Conservation (phyloP, 2,797 vertebrate species). For the Sebastes minor region DNA sequence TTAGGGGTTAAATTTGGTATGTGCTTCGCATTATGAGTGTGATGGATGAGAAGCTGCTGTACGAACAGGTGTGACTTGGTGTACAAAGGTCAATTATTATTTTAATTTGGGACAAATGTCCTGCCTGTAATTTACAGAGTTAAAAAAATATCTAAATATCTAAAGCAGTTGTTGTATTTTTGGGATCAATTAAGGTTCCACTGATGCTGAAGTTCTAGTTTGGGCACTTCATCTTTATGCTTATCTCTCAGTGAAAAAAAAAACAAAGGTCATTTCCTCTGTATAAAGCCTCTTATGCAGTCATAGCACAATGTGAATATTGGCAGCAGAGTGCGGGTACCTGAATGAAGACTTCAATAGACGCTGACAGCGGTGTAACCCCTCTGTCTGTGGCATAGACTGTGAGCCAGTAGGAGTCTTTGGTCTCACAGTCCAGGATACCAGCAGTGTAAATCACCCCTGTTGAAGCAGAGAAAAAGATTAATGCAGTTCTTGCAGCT, state of each 20-base stretch:
- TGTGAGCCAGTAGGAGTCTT: slow-evolving; percentile 93
- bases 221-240: background rate
- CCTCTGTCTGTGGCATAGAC: slow-evolving; percentile 92
- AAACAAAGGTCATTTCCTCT: background rate
- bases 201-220: background rate
- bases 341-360: slow-evolving; percentile 95
- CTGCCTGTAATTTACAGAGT: background rate
- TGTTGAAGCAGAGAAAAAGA: slow-evolving; percentile 68
- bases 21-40: background rate
- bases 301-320: background rate
- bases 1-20: background rate
- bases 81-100: background rate
- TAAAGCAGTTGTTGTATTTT: background rate
- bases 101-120: too few relatives aligned
- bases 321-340: slow-evolving; percentile 46
- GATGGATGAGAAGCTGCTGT: background rate
- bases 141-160: background rate
- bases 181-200: background rate
- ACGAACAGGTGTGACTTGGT: background rate
- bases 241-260: background rate
- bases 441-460: slow-evolving; percentile 95
- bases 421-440: slow-evolving; percentile 92
- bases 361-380: slow-evolving; percentile 88
- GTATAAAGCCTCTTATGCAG: background rate
- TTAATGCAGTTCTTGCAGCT: slow-evolving; percentile 31